These are phyloP conservation scores for Pangasianodon hypophthalmus DNA, from an alignment of 2,113 vertebrate species.

Conservation along the genomic window DNA sequence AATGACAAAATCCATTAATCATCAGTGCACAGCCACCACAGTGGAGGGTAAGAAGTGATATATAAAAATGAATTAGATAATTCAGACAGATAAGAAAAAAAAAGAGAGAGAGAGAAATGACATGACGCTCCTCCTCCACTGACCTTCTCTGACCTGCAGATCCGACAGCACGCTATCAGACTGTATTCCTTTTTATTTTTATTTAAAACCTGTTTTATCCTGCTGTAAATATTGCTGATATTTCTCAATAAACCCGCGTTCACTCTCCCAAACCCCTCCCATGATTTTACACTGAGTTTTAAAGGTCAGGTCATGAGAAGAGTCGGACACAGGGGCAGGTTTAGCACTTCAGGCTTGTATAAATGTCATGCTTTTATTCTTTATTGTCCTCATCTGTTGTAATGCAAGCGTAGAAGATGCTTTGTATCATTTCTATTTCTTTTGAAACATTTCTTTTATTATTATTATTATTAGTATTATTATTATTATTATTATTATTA, in stretches of 20 bases:
- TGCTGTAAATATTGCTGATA: not conserved
- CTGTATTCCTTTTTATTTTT: not conserved
- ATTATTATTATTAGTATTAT: not conserved
- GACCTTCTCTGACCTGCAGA: constrained; percentile 21
- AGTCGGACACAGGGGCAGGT: not conserved
- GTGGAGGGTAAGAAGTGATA: too few species aligned
- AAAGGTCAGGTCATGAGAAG: not conserved
- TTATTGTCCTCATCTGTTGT: not conserved
- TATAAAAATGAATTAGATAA: constrained; percentile 4
- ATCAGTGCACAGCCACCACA: not conserved
- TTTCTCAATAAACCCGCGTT: not conserved
- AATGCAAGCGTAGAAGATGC: not conserved
- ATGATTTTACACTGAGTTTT: not conserved
- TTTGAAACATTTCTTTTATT: not conserved
- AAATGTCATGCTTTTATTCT: not conserved
- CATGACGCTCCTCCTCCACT: constrained; percentile 27
- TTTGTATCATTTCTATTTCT: not conserved
- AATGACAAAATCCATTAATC: not conserved
- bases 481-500: not conserved
- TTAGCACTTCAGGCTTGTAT: not conserved
- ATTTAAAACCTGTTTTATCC: not conserved
- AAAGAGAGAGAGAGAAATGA: not conserved
- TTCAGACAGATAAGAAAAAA: not conserved
- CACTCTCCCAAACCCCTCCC: not conserved
- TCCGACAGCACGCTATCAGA: not conserved